A percentile compares a stretch with the other conserved stretches of the same genome.
Evolutionary conservation across 2,113 vertebrate species (phyloP).

Genomic region (Cyprinodon variegatus): DNA sequence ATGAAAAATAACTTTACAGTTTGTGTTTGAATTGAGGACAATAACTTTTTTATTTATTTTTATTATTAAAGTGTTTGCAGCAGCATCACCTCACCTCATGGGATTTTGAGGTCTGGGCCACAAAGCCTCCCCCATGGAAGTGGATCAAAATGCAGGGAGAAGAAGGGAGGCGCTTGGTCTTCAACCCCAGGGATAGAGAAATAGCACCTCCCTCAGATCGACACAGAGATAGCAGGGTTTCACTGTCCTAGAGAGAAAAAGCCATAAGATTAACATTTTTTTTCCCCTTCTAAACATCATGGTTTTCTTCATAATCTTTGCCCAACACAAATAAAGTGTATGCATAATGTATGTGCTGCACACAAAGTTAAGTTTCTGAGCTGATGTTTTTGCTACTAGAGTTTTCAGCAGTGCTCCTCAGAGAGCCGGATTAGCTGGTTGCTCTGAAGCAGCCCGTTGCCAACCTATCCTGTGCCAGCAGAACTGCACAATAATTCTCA

Average conservation of each 20-base stretch:
- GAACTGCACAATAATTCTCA: slow-evolving; percentile 45
- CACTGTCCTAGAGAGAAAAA: slow-evolving; percentile 81
- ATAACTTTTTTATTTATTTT: too few species aligned
- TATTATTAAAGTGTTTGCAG: neutral
- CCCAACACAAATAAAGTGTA: neutral
- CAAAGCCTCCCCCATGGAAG: slow-evolving; percentile 90
- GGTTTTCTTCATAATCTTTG: neutral
- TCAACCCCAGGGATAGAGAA: slow-evolving; percentile 81
- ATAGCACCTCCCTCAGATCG: slow-evolving; percentile 82
- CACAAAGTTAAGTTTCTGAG: slow-evolving; percentile 27
- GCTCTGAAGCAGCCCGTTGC: slow-evolving; percentile 38
- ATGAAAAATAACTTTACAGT: neutral
- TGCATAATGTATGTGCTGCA: slow-evolving; percentile 9
- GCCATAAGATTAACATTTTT: neutral
- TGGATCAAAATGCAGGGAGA: slow-evolving; percentile 85
- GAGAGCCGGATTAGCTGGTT: slow-evolving; percentile 39
- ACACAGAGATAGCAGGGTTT: slow-evolving; percentile 77
- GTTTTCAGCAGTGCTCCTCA: slow-evolving; percentile 29
- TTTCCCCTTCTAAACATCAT: neutral
- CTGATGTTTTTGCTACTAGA: slow-evolving; percentile 16
- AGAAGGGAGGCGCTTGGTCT: slow-evolving; percentile 76
- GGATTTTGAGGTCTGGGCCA: slow-evolving; percentile 92
- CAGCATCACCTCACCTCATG: slow-evolving; percentile 80
- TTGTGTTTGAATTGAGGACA: neutral
- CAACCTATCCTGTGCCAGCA: slow-evolving; percentile 26